Conservation (phyloP, 2,888 invertebrate genomes). For the Tortrix viridana region DNA sequence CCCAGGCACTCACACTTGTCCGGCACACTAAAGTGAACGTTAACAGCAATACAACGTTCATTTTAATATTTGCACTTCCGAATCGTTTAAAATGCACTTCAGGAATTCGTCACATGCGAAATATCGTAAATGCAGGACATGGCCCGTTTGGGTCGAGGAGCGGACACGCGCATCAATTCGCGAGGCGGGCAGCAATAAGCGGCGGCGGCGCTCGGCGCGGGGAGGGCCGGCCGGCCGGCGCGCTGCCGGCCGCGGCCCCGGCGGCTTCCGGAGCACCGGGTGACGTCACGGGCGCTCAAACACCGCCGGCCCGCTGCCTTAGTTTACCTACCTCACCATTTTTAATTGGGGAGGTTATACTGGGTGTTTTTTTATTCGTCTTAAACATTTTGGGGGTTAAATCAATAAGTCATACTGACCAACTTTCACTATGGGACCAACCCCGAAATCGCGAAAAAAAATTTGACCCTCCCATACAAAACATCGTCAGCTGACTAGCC, state of each 20-base stretch:
- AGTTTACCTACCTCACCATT: constrained; percentile 74
- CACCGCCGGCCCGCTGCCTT: constrained; percentile 49
- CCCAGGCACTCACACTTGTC: constrained; percentile 54
- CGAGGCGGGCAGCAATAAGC: constrained; percentile 74
- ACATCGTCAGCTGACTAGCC: too few species aligned
- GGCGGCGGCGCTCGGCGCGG: constrained; percentile 55
- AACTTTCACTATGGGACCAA: too few species aligned
- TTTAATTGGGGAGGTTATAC: constrained; percentile 82
- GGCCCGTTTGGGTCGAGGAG: constrained; percentile 63
- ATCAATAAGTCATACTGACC: too few species aligned
- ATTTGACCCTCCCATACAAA: too few species aligned
- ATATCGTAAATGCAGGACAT: constrained; percentile 61
- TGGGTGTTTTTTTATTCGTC: too few species aligned
- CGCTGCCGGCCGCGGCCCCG: constrained; percentile 44
- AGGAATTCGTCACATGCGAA: constrained; percentile 53
- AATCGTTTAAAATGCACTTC: constrained; percentile 17
- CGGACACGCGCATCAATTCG: constrained; percentile 82
- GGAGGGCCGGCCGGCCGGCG: constrained; percentile 64
- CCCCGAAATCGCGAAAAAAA: too few species aligned
- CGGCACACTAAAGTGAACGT: constrained; percentile 15
- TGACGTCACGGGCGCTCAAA: constrained; percentile 59
- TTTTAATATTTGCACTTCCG: constrained; percentile 25
- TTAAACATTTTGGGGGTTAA: too few species aligned
- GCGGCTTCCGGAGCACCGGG: constrained; percentile 68
- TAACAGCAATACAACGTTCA: constrained; percentile 17